Percentiles rank a stretch among this genome's conserved stretches.
Evolutionary conservation across 2,113 vertebrate species (phyloP).

Genomic region (Toxostoma redivivum): DNA sequence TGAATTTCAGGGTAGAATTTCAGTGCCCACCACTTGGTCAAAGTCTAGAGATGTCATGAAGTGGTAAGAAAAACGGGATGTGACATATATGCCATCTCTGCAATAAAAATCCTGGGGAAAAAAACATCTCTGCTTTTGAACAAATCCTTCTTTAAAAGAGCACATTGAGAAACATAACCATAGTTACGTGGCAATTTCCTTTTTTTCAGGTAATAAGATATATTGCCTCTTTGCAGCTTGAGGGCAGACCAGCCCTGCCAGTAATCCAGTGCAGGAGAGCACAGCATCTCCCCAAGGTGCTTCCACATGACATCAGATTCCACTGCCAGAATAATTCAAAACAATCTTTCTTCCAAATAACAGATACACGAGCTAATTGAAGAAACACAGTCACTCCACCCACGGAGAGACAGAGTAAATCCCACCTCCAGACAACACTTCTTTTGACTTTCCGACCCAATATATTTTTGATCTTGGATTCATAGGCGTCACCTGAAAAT

Average conservation of each 20-base stretch:
- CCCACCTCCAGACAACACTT: not conserved
- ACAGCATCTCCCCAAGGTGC: not conserved
- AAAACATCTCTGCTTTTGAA: not conserved
- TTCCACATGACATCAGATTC: not conserved
- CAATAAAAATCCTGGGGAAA: not conserved
- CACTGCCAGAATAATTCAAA: not conserved
- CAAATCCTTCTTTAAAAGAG: not conserved
- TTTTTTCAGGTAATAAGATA: not conserved
- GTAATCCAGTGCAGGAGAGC: not conserved
- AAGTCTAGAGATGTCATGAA: not conserved
- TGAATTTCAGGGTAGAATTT: slow-evolving; percentile 3
- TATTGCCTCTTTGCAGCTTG: not conserved
- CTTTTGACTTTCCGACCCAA: not conserved
- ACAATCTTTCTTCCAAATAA: not conserved
- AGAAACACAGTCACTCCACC: not conserved
- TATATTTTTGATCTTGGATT: not conserved
- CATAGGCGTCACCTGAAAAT: not conserved
- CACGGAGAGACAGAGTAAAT: not conserved
- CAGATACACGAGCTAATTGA: not conserved
- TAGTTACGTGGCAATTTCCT: not conserved
- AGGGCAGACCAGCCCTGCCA: not conserved
- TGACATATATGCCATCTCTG: not conserved
- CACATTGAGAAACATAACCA: not conserved
- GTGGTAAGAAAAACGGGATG: not conserved
- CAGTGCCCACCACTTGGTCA: not conserved